phyloP scores from a whole-genome alignment of 1,140 invertebrate genomes.

The Nylanderia fulva region DNA sequence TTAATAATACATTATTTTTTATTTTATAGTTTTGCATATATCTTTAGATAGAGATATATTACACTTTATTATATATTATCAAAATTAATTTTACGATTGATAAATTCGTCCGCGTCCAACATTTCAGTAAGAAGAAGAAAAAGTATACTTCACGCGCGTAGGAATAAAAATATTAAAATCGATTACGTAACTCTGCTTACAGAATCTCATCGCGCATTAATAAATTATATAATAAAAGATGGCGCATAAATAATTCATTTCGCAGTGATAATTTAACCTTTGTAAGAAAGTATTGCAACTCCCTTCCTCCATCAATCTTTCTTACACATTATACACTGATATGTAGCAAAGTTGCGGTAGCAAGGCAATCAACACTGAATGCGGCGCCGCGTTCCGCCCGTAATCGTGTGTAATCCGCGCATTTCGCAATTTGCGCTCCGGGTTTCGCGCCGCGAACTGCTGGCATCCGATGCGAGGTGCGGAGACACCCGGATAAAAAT shows the following conservation, averaged over 20 bases:
- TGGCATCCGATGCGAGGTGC: not conserved
- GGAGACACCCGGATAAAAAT: not conserved
- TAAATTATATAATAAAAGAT: constrained; percentile 18
- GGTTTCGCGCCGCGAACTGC: constrained; percentile 13
- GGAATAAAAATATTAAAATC: not conserved
- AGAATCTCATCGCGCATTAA: not conserved
- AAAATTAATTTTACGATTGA: no score
- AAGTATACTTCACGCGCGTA: not conserved
- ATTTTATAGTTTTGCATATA: no score
- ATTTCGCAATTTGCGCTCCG: constrained; percentile 19
- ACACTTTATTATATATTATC: no score
- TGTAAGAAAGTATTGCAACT: not conserved
- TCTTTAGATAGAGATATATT: no score
- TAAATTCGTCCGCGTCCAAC: no score
- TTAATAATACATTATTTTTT: no score
- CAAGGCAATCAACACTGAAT: constrained; percentile 44
- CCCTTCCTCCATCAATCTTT: constrained; percentile 48
- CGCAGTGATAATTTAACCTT: not conserved
- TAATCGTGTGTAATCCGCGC: constrained; percentile 37
- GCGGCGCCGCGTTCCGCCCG: constrained; percentile 4
- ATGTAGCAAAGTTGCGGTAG: constrained; percentile 19
- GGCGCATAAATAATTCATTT: constrained; percentile 9
- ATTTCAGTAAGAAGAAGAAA: no score
- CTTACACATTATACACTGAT: constrained; percentile 47
- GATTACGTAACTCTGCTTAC: not conserved